Evolutionary conservation across 2,113 vertebrate species (phyloP).

Genomic region (Crotalus tigris): DNA sequence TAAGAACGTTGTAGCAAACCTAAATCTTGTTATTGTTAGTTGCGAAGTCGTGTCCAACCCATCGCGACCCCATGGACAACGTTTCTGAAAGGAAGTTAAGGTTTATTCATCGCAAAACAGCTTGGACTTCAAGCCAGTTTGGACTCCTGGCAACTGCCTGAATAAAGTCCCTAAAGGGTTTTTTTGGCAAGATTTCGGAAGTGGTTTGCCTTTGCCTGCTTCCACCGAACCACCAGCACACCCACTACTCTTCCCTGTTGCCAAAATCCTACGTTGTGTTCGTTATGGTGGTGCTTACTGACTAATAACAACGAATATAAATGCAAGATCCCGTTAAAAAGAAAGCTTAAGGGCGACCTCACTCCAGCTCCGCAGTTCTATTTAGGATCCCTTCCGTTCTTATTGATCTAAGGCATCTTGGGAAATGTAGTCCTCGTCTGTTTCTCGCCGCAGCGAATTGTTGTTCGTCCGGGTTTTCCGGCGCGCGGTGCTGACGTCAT

Average conservation of each 20-base stretch:
- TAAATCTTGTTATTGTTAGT: neutral
- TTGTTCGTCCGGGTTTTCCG: neutral
- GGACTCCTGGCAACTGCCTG: neutral
- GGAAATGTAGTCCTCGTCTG: slow-evolving; percentile 27
- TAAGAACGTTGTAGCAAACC: neutral
- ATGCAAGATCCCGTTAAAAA: too few species aligned
- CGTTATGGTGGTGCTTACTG: neutral
- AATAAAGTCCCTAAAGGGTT: neutral
- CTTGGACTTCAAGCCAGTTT: neutral
- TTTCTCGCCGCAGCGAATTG: neutral
- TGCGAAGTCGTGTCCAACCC: too few species aligned
- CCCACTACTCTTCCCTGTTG: neutral
- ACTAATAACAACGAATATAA: neutral
- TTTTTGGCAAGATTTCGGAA: neutral
- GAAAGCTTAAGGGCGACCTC: neutral
- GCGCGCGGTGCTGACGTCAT: accelerated
- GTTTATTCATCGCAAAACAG: neutral
- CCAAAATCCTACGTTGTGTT: neutral
- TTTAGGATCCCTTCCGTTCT: accelerated
- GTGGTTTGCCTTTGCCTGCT: neutral
- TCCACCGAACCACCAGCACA: neutral
- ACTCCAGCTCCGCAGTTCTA: too few species aligned
- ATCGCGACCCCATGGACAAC: too few species aligned
- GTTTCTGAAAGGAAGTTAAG: neutral
- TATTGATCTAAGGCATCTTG: neutral